phyloP scores from a whole-genome alignment of 2,113 vertebrate species.

The Myiopsitta monachus region DNA sequence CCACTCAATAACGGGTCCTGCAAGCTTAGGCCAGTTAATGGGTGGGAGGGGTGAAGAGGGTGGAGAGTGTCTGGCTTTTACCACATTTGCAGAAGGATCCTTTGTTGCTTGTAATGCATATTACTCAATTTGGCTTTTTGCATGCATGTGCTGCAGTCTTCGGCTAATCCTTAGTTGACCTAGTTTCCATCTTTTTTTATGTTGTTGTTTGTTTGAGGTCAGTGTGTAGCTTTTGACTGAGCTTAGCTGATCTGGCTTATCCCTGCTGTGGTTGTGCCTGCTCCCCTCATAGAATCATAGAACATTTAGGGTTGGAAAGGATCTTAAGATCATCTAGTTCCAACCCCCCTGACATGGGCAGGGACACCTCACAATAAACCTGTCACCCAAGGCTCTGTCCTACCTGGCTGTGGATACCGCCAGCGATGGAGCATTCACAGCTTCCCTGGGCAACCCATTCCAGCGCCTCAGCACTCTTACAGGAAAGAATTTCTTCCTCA shows the following conservation, averaged over 20 bases:
- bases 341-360: too few species aligned
- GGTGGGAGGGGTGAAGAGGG: rapidly evolving
- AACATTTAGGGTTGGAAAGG: too few species aligned
- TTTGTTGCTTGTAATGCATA: not conserved
- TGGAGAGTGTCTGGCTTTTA: not conserved
- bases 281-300: not conserved
- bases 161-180: not conserved
- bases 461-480: too few species aligned
- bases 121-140: not conserved
- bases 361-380: too few species aligned
- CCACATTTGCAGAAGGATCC: not conserved
- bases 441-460: too few species aligned
- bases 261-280: rapidly evolving
- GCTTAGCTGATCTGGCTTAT: not conserved
- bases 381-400: too few species aligned
- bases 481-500: too few species aligned
- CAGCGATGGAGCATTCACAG: too few species aligned
- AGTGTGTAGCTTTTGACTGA: not conserved
- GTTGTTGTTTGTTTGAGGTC: not conserved
- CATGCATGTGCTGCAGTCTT: not conserved
- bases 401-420: too few species aligned
- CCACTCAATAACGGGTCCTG: rapidly evolving
- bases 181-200: not conserved
- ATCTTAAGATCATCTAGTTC: too few species aligned
- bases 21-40: not conserved